A percentile compares a stretch with the other conserved stretches of the same genome.
Evolutionary conservation across 2,113 vertebrate genomes (phyloP).

Genomic region (Brachyhypopomus occidentalis): DNA sequence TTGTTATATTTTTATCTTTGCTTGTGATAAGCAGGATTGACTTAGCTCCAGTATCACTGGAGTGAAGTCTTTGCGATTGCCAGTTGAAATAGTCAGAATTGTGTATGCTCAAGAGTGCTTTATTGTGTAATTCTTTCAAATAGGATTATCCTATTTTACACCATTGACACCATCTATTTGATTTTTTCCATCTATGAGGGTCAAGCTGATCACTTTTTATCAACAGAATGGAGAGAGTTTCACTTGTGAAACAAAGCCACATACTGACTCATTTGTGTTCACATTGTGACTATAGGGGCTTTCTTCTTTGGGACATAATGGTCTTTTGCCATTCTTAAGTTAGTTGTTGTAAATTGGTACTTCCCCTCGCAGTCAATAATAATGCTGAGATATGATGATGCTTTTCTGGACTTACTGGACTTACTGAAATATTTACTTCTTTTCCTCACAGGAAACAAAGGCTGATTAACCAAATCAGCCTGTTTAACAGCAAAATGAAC

Average conservation of each 20-base stretch:
- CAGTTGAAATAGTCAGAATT: not conserved
- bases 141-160: too few species aligned
- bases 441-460: slow-evolving; percentile 17
- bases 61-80: not conserved
- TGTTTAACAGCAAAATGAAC: slow-evolving; percentile 9
- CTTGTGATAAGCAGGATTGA: not conserved
- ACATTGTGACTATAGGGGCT: not conserved
- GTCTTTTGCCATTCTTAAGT: slow-evolving; percentile 10
- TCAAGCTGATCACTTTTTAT: not conserved
- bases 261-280: slow-evolving; percentile 8
- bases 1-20: not conserved
- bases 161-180: too few species aligned
- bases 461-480: slow-evolving; percentile 19
- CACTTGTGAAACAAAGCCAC: not conserved
- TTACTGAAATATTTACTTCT: slow-evolving; percentile 3
- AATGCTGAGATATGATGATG: not conserved
- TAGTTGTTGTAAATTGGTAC: slow-evolving; percentile 6
- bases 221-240: not conserved
- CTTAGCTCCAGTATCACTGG: not conserved
- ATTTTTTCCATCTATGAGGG: too few species aligned
- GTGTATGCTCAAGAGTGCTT: not conserved
- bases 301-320: slow-evolving; percentile 30
- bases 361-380: not conserved
- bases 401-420: not conserved
- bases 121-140: not conserved